Base-by-base conservation (phyloP, 2,888 invertebrate species). In the Endotricha flammealis region DNA sequence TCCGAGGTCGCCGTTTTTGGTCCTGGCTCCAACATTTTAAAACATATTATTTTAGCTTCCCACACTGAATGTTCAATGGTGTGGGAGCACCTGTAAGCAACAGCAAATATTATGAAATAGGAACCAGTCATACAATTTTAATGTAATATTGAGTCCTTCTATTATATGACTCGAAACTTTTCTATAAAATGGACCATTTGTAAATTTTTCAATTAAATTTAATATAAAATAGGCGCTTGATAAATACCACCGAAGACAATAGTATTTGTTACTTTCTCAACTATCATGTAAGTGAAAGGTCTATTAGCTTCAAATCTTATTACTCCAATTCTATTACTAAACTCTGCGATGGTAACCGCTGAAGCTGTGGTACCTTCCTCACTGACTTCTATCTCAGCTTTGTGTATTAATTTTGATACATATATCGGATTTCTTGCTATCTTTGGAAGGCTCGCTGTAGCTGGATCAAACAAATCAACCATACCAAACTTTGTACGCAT, bases 331-430 rank as follows among this genome's bases (percentile, higher is more conserved):
- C 89, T 83, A 49, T 90, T 88, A 3, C 72, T 64, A 33, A 89
- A 81, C 30, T 80, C 80, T 0, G 75, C 74, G 1, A 63, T 63
- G 0, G 92, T 88, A 0, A 89, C 90, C 0, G 89, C 92, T 0
- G 90, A 78, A 0, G 93, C 93, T 13, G 88, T 88, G 0, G 93
- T 93, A 0, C 94, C 94, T 42, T 92, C 89, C 61, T 94, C 94
- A 8, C 90, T 90, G 0, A 94, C 93, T 52, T 92, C 91, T 46
- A 94, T 91, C 50, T 89, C 88, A 1, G 93, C 91, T 58, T 91
- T 91, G 57, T 94, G 94, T 2, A 92, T 75, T 1, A 92, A 69
- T 36, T 88, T 81, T 0, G 90, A 88, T 1, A 93, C 82, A 62
- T 76, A 88, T 37, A 90, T 57, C 2, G 88, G 77, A 5, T 78